Percentiles rank a stretch among this genome's conserved stretches.
Evolutionary conservation across 2,888 invertebrate genomes (phyloP).

Genomic region (Nomada lathburiana): DNA sequence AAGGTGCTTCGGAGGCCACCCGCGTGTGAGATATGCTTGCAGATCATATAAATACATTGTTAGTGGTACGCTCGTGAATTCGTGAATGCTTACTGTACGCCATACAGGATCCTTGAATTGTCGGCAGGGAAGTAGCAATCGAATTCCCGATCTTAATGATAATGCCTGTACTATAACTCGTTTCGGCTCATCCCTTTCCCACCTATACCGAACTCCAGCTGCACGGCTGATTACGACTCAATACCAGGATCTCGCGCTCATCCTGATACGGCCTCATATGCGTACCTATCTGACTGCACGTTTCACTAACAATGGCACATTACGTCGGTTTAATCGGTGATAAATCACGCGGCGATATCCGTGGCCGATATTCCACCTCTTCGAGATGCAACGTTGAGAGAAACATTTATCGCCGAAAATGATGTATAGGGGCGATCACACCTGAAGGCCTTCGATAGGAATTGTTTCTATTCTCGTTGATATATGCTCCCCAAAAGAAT

Average conservation of each 20-base stretch:
- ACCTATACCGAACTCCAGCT: constrained; percentile 64
- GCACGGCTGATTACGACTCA: constrained; percentile 78
- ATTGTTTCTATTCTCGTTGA: background rate
- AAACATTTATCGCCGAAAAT: constrained; percentile 62
- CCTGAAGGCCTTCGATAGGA: background rate
- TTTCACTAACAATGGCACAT: constrained; percentile 78
- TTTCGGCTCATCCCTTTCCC: constrained; percentile 59
- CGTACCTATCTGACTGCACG: constrained; percentile 73
- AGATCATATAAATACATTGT: no score
- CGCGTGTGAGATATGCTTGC: no score
- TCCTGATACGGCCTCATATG: constrained; percentile 76
- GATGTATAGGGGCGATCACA: constrained; percentile 20
- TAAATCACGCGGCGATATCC: constrained; percentile 76
- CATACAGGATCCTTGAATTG: constrained; percentile 38
- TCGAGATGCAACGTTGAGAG: constrained; percentile 56
- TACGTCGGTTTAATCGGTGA: constrained; percentile 81
- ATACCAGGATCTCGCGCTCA: constrained; percentile 75
- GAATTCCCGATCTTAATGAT: constrained; percentile 71
- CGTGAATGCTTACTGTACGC: background rate
- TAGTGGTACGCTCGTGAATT: background rate
- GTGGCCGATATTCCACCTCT: constrained; percentile 63
- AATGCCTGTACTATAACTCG: constrained; percentile 69
- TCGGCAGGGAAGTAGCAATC: constrained; percentile 66
- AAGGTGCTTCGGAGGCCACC: no score
- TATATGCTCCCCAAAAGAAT: no score